Conservation (phyloP, 2,888 invertebrate species). For the Strigamia crassipes region DNA sequence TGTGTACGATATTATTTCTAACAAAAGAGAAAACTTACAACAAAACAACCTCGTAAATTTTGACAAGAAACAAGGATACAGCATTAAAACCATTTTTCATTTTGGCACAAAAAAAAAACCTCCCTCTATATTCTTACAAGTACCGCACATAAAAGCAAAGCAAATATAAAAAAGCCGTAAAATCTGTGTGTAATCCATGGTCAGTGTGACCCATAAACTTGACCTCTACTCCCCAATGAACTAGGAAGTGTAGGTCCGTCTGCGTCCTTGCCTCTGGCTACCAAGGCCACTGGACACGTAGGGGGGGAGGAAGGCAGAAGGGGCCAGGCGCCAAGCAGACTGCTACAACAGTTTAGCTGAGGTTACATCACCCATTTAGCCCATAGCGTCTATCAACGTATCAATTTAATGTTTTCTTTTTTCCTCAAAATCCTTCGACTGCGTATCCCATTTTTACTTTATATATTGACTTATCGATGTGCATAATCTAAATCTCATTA, state of each 20-base stretch:
- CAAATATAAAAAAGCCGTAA: background rate
- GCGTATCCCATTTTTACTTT: background rate
- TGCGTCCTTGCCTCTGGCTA: conserved; percentile 35
- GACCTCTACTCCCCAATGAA: conserved; percentile 40
- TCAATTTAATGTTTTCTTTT: background rate
- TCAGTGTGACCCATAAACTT: conserved; percentile 38
- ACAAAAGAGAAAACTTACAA: background rate
- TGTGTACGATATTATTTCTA: too few relatives aligned
- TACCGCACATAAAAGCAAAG: background rate
- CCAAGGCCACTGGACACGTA: conserved; percentile 35
- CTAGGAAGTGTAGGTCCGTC: conserved; percentile 27
- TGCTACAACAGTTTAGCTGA: background rate
- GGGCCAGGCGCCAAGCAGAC: conserved; percentile 39
- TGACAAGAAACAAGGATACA: background rate
- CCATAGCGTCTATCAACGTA: background rate
- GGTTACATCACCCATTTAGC: conserved; percentile 22
- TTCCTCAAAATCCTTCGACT: background rate
- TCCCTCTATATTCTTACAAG: background rate
- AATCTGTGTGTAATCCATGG: conserved; percentile 14
- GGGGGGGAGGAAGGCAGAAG: conserved; percentile 33
- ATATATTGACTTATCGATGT: too few relatives aligned
- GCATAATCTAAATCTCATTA: background rate
- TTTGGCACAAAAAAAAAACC: background rate
- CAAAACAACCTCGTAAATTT: background rate
- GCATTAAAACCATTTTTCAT: background rate